Conservation (phyloP, 2,113 vertebrate species). For the Heterotilapia buettikoferi region DNA sequence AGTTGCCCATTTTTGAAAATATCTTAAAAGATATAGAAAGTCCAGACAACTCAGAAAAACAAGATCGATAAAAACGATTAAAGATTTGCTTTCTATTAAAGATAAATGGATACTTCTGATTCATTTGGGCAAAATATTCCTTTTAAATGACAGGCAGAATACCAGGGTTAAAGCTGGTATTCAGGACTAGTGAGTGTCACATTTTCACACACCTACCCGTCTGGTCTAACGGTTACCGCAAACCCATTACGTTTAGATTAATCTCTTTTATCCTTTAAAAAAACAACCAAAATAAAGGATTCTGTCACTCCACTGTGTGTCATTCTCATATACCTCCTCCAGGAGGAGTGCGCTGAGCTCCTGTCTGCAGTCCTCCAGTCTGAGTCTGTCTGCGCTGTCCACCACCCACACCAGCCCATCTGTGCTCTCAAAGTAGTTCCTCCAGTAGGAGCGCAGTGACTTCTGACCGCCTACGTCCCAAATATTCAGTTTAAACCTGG, state of each 20-base stretch:
- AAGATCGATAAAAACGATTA: background rate
- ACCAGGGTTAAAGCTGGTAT: background rate
- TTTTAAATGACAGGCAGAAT: fast-evolving
- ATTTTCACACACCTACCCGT: background rate
- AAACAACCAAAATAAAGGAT: fast-evolving
- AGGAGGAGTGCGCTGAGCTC: slow-evolving; percentile 78
- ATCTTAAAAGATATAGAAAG: background rate
- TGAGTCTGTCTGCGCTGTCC: slow-evolving; percentile 85
- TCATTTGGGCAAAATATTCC: fast-evolving
- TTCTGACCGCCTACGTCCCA: slow-evolving; percentile 94
- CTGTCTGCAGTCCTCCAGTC: slow-evolving; percentile 81
- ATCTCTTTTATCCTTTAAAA: background rate
- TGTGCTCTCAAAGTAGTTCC: slow-evolving; percentile 93
- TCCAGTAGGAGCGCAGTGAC: slow-evolving; percentile 89
- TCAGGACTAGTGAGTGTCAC: background rate
- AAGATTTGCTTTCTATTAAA: background rate
- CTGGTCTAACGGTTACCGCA: fast-evolving
- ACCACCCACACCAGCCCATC: slow-evolving; percentile 94
- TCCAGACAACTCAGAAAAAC: fast-evolving
- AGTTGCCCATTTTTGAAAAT: background rate
- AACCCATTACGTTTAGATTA: background rate
- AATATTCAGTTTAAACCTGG: slow-evolving; percentile 87
- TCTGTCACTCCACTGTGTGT: background rate
- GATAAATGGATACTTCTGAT: fast-evolving
- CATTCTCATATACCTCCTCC: slow-evolving; percentile 77